These are phyloP conservation scores for Ceyx cyanopectus DNA, from an alignment of 2,113 vertebrate genomes.

Conservation along the genomic window DNA sequence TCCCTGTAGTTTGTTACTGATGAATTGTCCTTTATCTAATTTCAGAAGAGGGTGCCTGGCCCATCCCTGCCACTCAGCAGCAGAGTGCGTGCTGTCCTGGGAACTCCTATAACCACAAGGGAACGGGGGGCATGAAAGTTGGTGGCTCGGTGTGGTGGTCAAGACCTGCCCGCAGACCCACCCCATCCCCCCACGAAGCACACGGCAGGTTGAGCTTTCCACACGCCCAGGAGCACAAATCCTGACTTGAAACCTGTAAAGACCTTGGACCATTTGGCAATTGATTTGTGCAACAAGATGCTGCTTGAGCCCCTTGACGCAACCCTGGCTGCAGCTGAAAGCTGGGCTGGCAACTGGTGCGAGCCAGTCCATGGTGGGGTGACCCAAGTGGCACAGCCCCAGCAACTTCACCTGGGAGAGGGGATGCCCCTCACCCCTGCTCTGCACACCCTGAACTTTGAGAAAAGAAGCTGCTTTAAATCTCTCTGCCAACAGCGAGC, in stretches of 20 bases:
- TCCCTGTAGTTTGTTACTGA: not conserved
- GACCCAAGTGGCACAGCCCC: fast-evolving
- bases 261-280: not conserved
- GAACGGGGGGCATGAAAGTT: not conserved
- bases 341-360: fast-evolving
- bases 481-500: not conserved
- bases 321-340: not conserved
- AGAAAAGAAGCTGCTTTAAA: not conserved
- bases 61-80: not conserved
- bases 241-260: not conserved
- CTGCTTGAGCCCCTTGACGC: not conserved
- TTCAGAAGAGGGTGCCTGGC: not conserved
- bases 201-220: not conserved
- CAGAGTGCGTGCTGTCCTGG: fast-evolving
- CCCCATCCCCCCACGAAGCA: not conserved
- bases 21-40: not conserved
- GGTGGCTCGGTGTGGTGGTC: fast-evolving
- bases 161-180: not conserved
- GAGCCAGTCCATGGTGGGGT: not conserved
- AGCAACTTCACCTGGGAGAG: not conserved
- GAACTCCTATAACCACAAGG: not conserved
- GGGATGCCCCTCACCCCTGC: not conserved
- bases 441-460: not conserved
- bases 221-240: fast-evolving
- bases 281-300: not conserved